Evolutionary conservation across 2,113 vertebrate genomes (phyloP).

Genomic region (Perognathus longimembris): DNA sequence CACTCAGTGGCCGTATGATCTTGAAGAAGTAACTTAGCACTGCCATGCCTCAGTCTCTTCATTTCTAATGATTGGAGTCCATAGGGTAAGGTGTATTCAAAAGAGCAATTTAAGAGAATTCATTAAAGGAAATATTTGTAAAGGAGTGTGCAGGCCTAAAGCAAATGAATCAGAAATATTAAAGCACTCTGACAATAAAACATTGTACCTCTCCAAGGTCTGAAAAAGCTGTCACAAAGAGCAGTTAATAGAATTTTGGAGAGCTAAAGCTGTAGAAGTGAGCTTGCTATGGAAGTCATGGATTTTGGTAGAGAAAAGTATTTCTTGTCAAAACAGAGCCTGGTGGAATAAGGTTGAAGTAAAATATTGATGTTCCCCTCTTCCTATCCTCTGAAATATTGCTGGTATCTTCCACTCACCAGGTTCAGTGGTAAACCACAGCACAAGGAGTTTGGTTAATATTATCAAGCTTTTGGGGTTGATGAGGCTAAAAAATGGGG

Average conservation of each 20-base stretch:
- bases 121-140: slow-evolving; percentile 9
- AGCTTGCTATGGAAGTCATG: neutral
- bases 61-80: neutral
- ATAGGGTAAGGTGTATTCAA: neutral
- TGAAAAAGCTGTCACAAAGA: neutral
- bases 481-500: neutral
- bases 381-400: neutral
- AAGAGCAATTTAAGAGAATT: neutral
- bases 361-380: neutral
- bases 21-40: neutral
- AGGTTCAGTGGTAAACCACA: neutral
- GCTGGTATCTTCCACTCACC: neutral
- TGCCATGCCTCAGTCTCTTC: neutral
- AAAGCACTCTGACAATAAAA: neutral
- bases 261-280: neutral
- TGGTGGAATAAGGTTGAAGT: neutral
- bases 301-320: neutral
- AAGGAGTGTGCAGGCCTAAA: neutral
- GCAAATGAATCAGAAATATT: neutral
- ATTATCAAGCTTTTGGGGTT: neutral
- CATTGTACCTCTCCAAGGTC: neutral
- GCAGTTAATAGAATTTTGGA: neutral
- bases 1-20: neutral
- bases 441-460: neutral
- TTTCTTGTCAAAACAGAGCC: slow-evolving; percentile 7